Evolutionary conservation across 2,113 vertebrate genomes (phyloP), one percentile per base, ranked within the genome.

Genomic region (Candoia aspera): DNA sequence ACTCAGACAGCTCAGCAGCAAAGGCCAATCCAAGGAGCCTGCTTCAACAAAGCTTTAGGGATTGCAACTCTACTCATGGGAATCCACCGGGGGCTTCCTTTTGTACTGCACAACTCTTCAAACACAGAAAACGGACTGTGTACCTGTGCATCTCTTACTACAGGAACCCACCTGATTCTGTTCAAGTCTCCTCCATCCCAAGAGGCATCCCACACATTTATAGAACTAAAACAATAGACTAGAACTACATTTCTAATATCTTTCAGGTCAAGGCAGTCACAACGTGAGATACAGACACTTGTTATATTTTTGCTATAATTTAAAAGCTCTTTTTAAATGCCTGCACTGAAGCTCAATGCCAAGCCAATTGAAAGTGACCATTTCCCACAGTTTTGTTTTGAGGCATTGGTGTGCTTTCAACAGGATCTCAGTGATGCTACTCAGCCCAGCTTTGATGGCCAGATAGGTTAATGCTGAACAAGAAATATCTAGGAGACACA

Each of bases 331-430:
- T 83, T 46, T 19, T 0, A 0, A 86, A 73, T 60, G 21, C 87
- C 90, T 1, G 46, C 90, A 0, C 0, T 0, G 0, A 2, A 55
- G 19, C 91, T 92, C 88, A 0, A 8, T 0, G 64, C 92, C 92
- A 92, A 93, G 0, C 0, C 24, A 88, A 92, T 91, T 87, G 95
- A 93, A 93, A 17, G 54, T 0, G 0, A 9, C 26, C 1, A 93
- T 93, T 95, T 86, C 95, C 94, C 64, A 0, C 89, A 0, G 0
- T 55, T 92, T 60, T 1, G 1, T 95, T 96, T 95, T 96, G 93
- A 96, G 92, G 33, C 88, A 90, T 90, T 49, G 26, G 21, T 59
- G 49, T 91, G 17, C 19, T 96, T 95, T 97, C 95, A 97, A 96
- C 46, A 90, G 94, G 42, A 85, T 64, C 95, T 96, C 95, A 96